Evolutionary conservation across 1,140 invertebrate genomes (phyloP), one percentile per base, ranked within the genome.

Genomic region (Helicoverpa zea): DNA sequence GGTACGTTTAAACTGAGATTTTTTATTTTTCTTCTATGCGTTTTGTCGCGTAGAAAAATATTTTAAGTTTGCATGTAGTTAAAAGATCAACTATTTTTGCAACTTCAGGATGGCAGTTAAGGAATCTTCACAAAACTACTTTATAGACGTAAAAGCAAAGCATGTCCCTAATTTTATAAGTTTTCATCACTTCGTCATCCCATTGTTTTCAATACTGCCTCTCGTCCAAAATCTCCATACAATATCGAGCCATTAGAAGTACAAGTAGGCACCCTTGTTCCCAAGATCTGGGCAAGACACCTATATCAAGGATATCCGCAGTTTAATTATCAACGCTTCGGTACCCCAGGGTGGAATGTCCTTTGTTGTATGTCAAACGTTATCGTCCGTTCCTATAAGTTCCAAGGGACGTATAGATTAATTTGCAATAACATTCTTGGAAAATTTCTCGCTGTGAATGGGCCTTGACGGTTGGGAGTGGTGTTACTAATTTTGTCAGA

Each of bases 351-450:
- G 14, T 18, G 54, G 72, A 59, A 56, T 74, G 72, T 74, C 54
- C 54, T 59, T 74, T 74, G 72, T 74, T 58, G 30, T 58, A 59
- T 74, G 72, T 74, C 72, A 74, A 74, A 74, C 54, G 30, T 74
- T 59, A 59, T 58, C 14, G 72, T 58, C 72, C 72, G 30, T 58
- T 35, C 70, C 72, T 23, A 23, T 49, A 74, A 51, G 14, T 74
- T 47, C 30, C 66, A 23, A 23, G 54, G 30, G 49, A 54, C 68
- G 23, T 72, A 72, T 54, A 72, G 68, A 74, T 74, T 74, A 74
- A 74, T 74, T 74, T 74, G 72, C 72, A 58, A 59, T 74, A 59
- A 74, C 72, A 74, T 74, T 74, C 72, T 74, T 74, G 52, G 72
- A 58, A 54, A 16, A 59, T 56, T 74, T 56, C 54, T 35, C 56